Percentiles rank a stretch among this genome's conserved stretches.
phyloP scores from a whole-genome alignment of 2,888 invertebrate species.

The Patella depressa region DNA sequence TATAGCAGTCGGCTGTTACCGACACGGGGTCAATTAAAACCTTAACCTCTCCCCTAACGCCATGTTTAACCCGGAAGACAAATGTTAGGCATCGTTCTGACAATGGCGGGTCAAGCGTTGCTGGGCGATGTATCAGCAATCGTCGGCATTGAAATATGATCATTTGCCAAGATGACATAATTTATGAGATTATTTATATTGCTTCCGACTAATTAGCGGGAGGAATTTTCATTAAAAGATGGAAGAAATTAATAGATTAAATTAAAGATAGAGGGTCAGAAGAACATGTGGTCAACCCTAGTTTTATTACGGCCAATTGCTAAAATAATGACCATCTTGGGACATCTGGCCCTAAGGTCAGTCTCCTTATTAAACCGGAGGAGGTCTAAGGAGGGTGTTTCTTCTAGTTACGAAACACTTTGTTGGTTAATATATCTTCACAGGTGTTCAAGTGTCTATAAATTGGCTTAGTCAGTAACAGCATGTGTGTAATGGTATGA shows the following conservation, averaged over 20 bases:
- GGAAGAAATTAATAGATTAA: no score
- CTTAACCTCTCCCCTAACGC: neutral
- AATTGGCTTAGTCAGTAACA: neutral
- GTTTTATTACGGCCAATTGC: neutral
- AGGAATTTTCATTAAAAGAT: no score
- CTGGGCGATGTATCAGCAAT: no score
- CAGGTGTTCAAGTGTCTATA: neutral
- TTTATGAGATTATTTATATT: neutral
- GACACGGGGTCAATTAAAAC: conserved; percentile 8
- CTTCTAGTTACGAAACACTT: neutral
- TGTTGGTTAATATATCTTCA: neutral
- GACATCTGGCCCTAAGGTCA: neutral
- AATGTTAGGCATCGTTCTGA: neutral
- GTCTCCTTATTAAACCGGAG: neutral
- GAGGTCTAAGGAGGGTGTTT: neutral
- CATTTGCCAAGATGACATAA: conserved; percentile 4
- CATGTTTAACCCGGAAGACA: conserved; percentile 10
- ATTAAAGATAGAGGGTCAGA: neutral
- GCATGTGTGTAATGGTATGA: no score
- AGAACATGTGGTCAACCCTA: neutral
- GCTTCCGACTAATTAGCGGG: no score
- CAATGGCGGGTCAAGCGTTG: no score
- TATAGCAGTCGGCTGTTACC: neutral
- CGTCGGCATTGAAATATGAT: neutral
- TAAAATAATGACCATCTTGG: neutral